Evolutionary conservation across 1,140 invertebrate genomes (phyloP), one percentile per base, ranked within the genome.

Genomic region (Euwallacea fornicatus): DNA sequence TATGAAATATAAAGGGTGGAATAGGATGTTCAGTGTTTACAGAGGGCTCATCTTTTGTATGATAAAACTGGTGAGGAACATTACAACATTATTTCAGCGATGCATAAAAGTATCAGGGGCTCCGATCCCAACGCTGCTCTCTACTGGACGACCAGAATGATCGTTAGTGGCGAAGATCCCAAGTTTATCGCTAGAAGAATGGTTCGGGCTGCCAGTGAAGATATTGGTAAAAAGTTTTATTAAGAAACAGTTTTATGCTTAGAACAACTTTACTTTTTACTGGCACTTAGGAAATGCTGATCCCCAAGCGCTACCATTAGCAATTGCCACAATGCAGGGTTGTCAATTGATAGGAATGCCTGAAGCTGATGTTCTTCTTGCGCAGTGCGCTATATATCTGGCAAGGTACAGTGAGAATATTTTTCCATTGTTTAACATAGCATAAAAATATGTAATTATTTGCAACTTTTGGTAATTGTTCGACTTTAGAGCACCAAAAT

Each of bases 101-200:
- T 95, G 44, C 92, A 93, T 74, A 95, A 95, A 81, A 93, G 92
- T 0, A 90, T 95, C n/a, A 84, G 93, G 76, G 92, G 91, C 0
- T 89, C 90, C 11, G 90, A 93, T 79, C 89, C 88, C 54, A 92
- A 92, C 83, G 93, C 92, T 11, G 86, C 93, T 0, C 79, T 95
- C 11, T 95, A 95, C 80, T 95, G 93, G 92, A 83, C 92, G 4
- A 88, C 90, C 7, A 83, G 93, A 69, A 94, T 94, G 87, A 82
- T 95, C 58, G 84, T 89, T 70, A 90, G 90, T 4, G 93, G 93
- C 11, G 93, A 95, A 82, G 91, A 94, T 81, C 93, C 93, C 2
- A 78, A 91, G n/a, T 95, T 89, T 78, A 88, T 95, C 66, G 91
- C 92, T 0, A 83, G 93, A 13, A 82, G 93, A 76, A 82, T 95